These are phyloP conservation scores for Apodemia mormo DNA, from an alignment of 2,888 invertebrate species.

Conservation along the genomic window DNA sequence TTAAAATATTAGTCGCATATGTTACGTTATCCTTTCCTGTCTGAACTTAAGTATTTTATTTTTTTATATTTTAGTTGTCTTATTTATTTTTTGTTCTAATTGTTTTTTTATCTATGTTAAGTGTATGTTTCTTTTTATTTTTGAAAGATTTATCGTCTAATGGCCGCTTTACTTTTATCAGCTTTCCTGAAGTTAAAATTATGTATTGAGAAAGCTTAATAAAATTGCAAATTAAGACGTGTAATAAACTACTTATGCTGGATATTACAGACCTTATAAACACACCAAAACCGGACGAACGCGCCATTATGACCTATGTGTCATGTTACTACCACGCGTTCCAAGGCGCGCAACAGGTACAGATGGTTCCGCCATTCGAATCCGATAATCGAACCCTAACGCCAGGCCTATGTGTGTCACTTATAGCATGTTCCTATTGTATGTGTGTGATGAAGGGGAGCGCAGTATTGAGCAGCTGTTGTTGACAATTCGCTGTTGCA, in stretches of 20 bases:
- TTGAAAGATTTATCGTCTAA: too few relatives aligned
- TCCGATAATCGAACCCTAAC: slow-evolving; percentile 63
- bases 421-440: slow-evolving; percentile 67
- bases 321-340: slow-evolving; percentile 99
- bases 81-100: too few relatives aligned
- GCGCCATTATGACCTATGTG: slow-evolving; percentile 99
- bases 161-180: too few relatives aligned
- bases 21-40: too few relatives aligned
- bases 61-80: too few relatives aligned
- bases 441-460: slow-evolving; percentile 29
- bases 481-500: slow-evolving; percentile 1
- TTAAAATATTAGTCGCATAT: too few relatives aligned
- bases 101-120: too few relatives aligned
- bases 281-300: slow-evolving; percentile 99
- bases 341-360: slow-evolving; percentile 99
- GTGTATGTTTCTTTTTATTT: too few relatives aligned
- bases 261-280: slow-evolving; percentile 97
- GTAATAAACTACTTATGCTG: slow-evolving; percentile 13
- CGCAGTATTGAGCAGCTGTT: slow-evolving; percentile 30
- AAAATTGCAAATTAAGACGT: too few relatives aligned
- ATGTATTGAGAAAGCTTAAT: not conserved
- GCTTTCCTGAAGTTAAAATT: not conserved
- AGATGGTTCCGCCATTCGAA: slow-evolving; percentile 59
- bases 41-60: too few relatives aligned
- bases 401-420: slow-evolving; percentile 76